These are phyloP conservation scores for Rhinoderma darwinii DNA, from an alignment of 2,113 vertebrate genomes.

Conservation along the genomic window DNA sequence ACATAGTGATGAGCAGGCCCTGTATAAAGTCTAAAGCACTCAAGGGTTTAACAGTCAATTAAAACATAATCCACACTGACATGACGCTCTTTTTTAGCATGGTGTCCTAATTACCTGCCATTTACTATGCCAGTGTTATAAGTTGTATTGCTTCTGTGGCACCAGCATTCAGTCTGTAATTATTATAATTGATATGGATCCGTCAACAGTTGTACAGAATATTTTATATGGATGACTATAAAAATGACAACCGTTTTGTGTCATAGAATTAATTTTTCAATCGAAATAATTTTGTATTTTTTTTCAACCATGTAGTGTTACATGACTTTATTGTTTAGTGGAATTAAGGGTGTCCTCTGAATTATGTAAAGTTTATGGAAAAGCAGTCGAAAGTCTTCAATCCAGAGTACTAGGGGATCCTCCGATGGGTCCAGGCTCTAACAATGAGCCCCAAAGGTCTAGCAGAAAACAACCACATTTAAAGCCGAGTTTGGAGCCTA, in stretches of 20 bases:
- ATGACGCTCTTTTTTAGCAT: constrained; percentile 39
- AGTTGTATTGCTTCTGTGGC: neutral
- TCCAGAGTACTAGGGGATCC: no score
- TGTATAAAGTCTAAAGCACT: constrained; percentile 48
- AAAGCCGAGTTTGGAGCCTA: no score
- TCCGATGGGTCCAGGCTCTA: no score
- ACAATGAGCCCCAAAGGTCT: neutral
- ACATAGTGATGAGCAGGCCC: constrained; percentile 35
- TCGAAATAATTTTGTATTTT: neutral
- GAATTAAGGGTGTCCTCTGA: no score
- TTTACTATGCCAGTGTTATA: neutral
- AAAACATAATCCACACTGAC: constrained; percentile 55
- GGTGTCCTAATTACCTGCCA: constrained; percentile 51
- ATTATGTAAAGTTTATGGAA: neutral
- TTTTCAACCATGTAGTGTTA: neutral
- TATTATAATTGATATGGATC: neutral
- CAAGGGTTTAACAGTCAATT: constrained; percentile 55
- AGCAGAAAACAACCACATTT: neutral
- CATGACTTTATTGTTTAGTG: neutral
- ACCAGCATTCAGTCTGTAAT: neutral
- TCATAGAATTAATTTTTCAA: neutral
- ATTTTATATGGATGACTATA: neutral
- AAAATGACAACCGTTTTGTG: neutral
- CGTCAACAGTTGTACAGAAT: neutral
- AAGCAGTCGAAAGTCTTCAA: neutral